Conservation (phyloP, 2,113 vertebrate species). For the Anoplopoma fimbria region DNA sequence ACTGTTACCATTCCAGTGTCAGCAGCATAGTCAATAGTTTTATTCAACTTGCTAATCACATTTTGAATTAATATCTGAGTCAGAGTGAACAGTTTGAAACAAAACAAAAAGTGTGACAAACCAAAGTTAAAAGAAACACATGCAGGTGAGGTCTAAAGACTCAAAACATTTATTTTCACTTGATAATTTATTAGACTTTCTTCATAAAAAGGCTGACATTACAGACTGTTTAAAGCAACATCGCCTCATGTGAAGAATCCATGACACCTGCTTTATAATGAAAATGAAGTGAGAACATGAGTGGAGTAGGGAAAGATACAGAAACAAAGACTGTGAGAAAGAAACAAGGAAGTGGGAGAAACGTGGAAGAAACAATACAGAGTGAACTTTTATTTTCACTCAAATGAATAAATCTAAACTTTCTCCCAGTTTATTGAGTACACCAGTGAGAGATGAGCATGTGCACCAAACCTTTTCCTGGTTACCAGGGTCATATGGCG, state of each 20-base stretch:
- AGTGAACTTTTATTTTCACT: conserved; percentile 50
- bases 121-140: conserved; percentile 78
- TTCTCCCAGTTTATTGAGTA: conserved; percentile 54
- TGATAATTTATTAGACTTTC: conserved; percentile 86
- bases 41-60: conserved; percentile 61
- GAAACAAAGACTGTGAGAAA: conserved; percentile 60
- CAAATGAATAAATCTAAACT: conserved; percentile 38
- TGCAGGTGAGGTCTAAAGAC: conserved; percentile 84
- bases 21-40: conserved; percentile 57
- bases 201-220: conserved; percentile 84
- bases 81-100: conserved; percentile 51
- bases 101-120: conserved; percentile 60
- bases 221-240: conserved; percentile 81
- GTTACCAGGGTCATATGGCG: conserved; percentile 40
- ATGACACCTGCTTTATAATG: conserved; percentile 64
- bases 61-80: conserved; percentile 30
- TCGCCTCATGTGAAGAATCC: conserved; percentile 61
- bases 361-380: conserved; percentile 52
- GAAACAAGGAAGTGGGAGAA: conserved; percentile 43
- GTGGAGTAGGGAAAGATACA: conserved; percentile 60
- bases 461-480: conserved; percentile 40
- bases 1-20: conserved; percentile 47
- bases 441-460: conserved; percentile 46
- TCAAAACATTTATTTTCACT: conserved; percentile 84
- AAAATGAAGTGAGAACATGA: conserved; percentile 57